Base-by-base conservation (phyloP, 2,113 vertebrate genomes). In the Paracanthobrama guichenoti region DNA sequence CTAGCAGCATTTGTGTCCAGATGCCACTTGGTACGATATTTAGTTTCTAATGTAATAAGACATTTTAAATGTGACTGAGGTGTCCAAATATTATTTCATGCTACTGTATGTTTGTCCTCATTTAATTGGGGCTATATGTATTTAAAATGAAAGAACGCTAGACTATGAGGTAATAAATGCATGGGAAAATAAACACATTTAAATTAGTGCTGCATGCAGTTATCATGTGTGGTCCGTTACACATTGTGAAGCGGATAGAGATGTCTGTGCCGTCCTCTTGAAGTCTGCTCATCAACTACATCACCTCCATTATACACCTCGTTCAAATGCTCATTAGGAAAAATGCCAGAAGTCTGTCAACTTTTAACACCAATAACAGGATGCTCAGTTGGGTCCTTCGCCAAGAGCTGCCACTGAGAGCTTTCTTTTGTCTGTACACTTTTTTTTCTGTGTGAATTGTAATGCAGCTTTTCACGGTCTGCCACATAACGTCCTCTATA, bases 301-400 rank as follows among this genome's bases (percentile, higher is more conserved):
- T 86, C 84, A 83, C 42, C 77, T 42, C 64, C 85, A 90, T 92
- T 92, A 88, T 91, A 69, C 75, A 42, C 46, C 11, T 83, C 92
- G 87, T 91, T 93, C 89, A 92, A 94, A 94, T 88, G 86, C 86
- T 88, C 93, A 90, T 94, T 93, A 93, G 92, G 91, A 91, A 2
- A 3, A n/a, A 8, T 6, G 91, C 92, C 93, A 94, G 80, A 86
- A 74, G 85, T 87, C 88, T 88, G 91, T 92, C 93, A 91, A 92
- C 92, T 88, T 91, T 85, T 91, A 90, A 92, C 92, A 89, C 87
- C 10, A 53, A 84, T 89, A 78, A 50, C 86, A 89, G 86, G 82
- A 79, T 87, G 84, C 84, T 88, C 89, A 39, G 81, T 90, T 53
- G 66, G 85, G 84, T 87, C 79, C 44, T 79, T 26, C 26, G 85